Base-by-base conservation (phyloP, 2,113 vertebrate species). In the Clarias magur region DNA sequence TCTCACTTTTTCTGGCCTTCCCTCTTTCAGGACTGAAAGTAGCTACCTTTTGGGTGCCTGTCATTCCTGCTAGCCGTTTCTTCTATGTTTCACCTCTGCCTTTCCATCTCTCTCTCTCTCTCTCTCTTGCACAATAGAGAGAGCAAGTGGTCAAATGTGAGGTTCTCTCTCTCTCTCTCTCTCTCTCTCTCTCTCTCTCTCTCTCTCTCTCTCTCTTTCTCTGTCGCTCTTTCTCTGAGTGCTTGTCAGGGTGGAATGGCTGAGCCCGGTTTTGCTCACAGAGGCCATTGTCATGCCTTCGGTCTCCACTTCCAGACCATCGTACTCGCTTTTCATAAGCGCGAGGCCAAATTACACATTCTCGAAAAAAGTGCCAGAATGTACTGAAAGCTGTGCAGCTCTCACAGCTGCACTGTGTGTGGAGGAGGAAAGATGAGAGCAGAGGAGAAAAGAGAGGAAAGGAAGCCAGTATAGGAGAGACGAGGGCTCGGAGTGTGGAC, bases 241-340 rank as follows among this genome's bases (percentile, higher is more conserved):
- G 62, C 82, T 93, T 95, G 92, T 95, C 94, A 95, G 91, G 93
- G 90, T 92, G 92, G 93, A 94, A 95, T 94, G 94, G 48, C 90
- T 76, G 87, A 90, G 85, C 60, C 68, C 21, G 80, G 79, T 90
- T 80, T 57, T n/a, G 70, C 86, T 88, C 42, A 83, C 87, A 88
- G 63, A 75, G 84, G n/a, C 89, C 90, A 91, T 90, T 88, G 88
- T 90, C 42, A 57, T 82, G 75, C 30, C 42, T 68, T 78, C 19
- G 72, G 81, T 60, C 81, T 80, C 62, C 75, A 80, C 75, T 42
- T 86, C 60, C 75, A 62, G 83, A 86, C 59, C 81, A 53, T 67
- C 80, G 34, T 48, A 62, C 38, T 34, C 83, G 54, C 87, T 85
- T 84, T 70, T 82, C 68, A 56, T 79, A 86, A 82, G 80, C 84